Evolutionary conservation across 2,797 vertebrate genomes (phyloP).

Genomic region (Aratinga solstitialis): DNA sequence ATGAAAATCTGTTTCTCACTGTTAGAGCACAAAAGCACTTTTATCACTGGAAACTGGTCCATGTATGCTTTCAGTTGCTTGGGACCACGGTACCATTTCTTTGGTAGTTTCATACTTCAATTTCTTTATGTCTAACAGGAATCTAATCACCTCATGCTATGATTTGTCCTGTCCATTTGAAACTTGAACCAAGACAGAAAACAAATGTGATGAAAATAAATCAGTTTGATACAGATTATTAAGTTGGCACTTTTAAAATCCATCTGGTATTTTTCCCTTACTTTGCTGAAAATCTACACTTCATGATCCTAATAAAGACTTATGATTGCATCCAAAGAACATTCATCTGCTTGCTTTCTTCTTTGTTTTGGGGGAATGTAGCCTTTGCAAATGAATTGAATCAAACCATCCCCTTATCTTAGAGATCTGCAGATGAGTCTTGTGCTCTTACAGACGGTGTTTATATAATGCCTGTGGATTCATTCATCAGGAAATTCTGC

Average conservation of each 20-base stretch:
- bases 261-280: not conserved
- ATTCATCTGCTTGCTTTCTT: not conserved
- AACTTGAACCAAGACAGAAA: not conserved
- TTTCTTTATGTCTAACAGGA: fast-evolving
- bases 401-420: not conserved
- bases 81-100: fast-evolving
- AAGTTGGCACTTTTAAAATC: too few relatives aligned
- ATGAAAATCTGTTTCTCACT: not conserved
- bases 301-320: not conserved
- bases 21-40: not conserved
- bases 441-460: not conserved
- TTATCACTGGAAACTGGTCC: not conserved
- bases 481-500: not conserved
- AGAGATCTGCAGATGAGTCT: not conserved
- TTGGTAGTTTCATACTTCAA: not conserved
- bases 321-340: not conserved
- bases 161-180: not conserved
- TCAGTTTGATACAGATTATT: too few relatives aligned
- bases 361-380: not conserved
- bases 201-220: not conserved
- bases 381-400: not conserved
- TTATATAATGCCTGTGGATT: not conserved
- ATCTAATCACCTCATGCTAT: not conserved
- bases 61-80: fast-evolving
- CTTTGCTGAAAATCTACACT: not conserved